Percentiles rank a stretch among this genome's conserved stretches.
Conservation (phyloP, 2,888 invertebrate species). For the Zaprionus obscuricornis region DNA sequence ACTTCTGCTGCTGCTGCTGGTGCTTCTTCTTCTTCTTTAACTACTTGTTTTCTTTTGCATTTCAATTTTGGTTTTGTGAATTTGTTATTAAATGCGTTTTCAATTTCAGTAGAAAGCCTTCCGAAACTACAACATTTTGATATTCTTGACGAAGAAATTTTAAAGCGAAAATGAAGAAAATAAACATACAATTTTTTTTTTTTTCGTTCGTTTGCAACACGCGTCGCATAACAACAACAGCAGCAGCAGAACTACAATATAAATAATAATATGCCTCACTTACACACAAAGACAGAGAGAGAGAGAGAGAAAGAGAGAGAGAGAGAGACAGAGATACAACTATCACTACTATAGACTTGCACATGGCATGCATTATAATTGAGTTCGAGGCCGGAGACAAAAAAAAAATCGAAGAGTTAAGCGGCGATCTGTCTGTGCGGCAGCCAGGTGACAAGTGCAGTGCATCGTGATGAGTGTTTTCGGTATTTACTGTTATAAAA, state of each 20-base stretch:
- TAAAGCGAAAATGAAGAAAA: constrained; percentile 55
- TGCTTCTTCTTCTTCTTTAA: constrained; percentile 2
- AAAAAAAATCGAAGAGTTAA: constrained; percentile 21
- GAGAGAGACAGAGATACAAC: background rate
- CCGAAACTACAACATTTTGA: constrained; percentile 45
- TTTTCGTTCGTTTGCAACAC: constrained; percentile 31
- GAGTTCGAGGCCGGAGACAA: constrained; percentile 29
- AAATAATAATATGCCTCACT: constrained; percentile 10
- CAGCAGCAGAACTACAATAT: background rate
- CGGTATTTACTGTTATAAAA: constrained; percentile 5
- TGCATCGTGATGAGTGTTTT: constrained; percentile 20
- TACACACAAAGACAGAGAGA: constrained; percentile 7
- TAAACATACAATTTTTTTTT: constrained; percentile 53
- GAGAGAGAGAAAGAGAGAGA: constrained; percentile 7
- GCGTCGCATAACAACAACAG: constrained; percentile 33
- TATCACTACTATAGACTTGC: no score
- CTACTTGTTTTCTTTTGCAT: constrained; percentile 29
- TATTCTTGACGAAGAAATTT: constrained; percentile 68
- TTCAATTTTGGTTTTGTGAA: constrained; percentile 34
- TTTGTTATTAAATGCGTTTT: constrained; percentile 69
- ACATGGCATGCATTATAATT: constrained; percentile 44
- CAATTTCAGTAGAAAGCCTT: constrained; percentile 75
- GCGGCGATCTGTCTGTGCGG: background rate
- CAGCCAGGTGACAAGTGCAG: constrained; percentile 30
- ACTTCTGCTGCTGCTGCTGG: constrained; percentile 1